These are phyloP conservation scores for Watsonalla cultraria DNA, from an alignment of 2,888 invertebrate genomes.

Conservation along the genomic window DNA sequence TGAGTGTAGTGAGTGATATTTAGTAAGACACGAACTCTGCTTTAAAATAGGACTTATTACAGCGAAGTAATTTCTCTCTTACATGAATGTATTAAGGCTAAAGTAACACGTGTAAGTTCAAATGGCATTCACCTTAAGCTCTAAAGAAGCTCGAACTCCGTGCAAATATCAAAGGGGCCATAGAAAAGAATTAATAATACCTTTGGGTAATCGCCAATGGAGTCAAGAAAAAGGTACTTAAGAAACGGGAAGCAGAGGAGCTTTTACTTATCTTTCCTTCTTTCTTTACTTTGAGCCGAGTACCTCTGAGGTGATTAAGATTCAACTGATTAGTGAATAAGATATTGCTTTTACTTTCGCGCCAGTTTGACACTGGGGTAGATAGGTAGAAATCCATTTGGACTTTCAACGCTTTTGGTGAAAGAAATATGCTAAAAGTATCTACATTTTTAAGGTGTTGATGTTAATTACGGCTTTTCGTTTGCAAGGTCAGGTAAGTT, in stretches of 20 bases:
- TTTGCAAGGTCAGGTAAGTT: no score
- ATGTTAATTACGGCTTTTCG: no score
- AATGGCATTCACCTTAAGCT: not conserved
- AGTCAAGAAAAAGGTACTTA: conserved; percentile 26
- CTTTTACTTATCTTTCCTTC: conserved; percentile 38
- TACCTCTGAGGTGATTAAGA: conserved; percentile 46
- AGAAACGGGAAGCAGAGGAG: conserved; percentile 24
- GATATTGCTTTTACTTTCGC: conserved; percentile 35
- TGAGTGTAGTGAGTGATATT: no score
- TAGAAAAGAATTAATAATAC: conserved; percentile 36
- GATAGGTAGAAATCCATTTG: conserved; percentile 10
- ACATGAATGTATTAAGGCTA: not conserved
- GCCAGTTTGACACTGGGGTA: conserved; percentile 12
- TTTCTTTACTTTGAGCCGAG: conserved; percentile 35
- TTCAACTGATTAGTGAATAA: conserved; percentile 44
- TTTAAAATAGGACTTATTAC: no score
- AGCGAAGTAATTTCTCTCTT: no score
- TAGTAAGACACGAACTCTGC: no score
- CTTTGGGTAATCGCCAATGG: conserved; percentile 29
- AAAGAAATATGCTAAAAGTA: no score
- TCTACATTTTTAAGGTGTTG: no score
- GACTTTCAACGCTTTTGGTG: not conserved
- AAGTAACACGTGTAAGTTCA: not conserved
- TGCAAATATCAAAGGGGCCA: conserved; percentile 21
- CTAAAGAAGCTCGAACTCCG: conserved; percentile 14